Conservation (phyloP, 2,113 vertebrate genomes). For the Prietella phreatophila region DNA sequence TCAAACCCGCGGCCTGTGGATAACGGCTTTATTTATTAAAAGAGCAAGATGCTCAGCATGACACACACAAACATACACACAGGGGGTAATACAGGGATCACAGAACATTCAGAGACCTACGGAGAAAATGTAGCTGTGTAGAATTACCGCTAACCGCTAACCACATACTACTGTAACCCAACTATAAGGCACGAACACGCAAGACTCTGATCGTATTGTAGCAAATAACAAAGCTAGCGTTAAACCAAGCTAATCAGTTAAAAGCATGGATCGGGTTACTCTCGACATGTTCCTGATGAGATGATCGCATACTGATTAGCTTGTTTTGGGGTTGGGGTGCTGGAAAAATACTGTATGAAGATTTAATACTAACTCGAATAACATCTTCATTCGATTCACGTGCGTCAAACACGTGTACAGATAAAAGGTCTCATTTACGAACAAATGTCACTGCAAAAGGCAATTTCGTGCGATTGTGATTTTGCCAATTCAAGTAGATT, state of each 20-base stretch:
- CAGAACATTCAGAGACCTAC: not conserved
- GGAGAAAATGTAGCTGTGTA: not conserved
- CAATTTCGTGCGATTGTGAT: too few species aligned
- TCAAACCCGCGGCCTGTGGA: slow-evolving; percentile 45
- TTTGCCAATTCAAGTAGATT: too few species aligned
- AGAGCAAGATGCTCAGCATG: slow-evolving; percentile 56
- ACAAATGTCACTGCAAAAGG: too few species aligned
- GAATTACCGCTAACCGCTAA: not conserved
- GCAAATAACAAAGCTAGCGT: not conserved
- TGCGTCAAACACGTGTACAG: too few species aligned
- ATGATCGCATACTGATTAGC: not conserved
- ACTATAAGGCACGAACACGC: too few species aligned
- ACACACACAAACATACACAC: slow-evolving; percentile 36
- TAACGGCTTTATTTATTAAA: slow-evolving; percentile 58
- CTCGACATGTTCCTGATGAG: not conserved
- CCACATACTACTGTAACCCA: not conserved
- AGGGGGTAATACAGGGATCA: slow-evolving; percentile 4
- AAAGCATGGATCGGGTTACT: slow-evolving; percentile 1
- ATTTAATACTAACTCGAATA: not conserved
- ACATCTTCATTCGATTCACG: too few species aligned
- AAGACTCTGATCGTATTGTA: too few species aligned
- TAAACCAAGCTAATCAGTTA: slow-evolving; percentile 6
- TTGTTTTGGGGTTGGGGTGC: not conserved
- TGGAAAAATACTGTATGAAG: not conserved
- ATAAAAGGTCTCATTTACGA: too few species aligned